Evolutionary conservation across 2,888 invertebrate species (phyloP).

Genomic region (Allophyes oxyacanthae): DNA sequence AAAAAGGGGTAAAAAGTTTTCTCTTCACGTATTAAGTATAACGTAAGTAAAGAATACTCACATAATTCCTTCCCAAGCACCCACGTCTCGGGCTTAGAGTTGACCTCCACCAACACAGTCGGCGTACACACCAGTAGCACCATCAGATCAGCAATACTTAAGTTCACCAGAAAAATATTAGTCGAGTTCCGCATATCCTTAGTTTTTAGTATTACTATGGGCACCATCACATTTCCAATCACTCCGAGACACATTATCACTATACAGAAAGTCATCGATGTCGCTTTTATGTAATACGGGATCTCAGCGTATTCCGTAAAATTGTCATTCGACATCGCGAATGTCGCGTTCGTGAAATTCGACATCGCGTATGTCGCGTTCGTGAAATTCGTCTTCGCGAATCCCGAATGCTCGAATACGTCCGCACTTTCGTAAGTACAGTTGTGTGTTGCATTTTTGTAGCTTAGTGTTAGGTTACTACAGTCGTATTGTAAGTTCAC

Average conservation of each 20-base stretch:
- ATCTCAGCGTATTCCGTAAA: slow-evolving; percentile 89
- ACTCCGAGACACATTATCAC: slow-evolving; percentile 97
- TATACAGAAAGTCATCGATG: slow-evolving; percentile 96
- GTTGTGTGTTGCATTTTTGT: slow-evolving; percentile 58
- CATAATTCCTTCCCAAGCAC: slow-evolving; percentile 97
- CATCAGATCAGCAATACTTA: slow-evolving; percentile 97
- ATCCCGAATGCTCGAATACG: slow-evolving; percentile 61
- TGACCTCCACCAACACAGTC: slow-evolving; percentile 97
- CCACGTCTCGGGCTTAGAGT: slow-evolving; percentile 97
- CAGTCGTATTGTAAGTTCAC: slow-evolving; percentile 62
- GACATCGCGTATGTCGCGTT: slow-evolving; percentile 66
- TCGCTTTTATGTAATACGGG: slow-evolving; percentile 95
- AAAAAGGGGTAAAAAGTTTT: no score
- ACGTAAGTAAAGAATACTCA: no score
- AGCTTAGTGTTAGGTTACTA: slow-evolving; percentile 54
- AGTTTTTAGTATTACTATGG: slow-evolving; percentile 96
- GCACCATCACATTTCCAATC: slow-evolving; percentile 97
- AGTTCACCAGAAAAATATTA: slow-evolving; percentile 97
- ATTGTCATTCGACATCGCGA: slow-evolving; percentile 71
- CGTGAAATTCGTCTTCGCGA: slow-evolving; percentile 62
- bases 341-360: slow-evolving; percentile 64
- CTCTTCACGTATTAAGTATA: no score
- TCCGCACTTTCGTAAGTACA: slow-evolving; percentile 59
- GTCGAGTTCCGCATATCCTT: slow-evolving; percentile 98
- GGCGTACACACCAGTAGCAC: slow-evolving; percentile 97